Percentiles rank a stretch among this genome's conserved stretches.
These are phyloP conservation scores for Junonia oenone DNA, from an alignment of 2,888 invertebrate genomes.

Conservation along the genomic window DNA sequence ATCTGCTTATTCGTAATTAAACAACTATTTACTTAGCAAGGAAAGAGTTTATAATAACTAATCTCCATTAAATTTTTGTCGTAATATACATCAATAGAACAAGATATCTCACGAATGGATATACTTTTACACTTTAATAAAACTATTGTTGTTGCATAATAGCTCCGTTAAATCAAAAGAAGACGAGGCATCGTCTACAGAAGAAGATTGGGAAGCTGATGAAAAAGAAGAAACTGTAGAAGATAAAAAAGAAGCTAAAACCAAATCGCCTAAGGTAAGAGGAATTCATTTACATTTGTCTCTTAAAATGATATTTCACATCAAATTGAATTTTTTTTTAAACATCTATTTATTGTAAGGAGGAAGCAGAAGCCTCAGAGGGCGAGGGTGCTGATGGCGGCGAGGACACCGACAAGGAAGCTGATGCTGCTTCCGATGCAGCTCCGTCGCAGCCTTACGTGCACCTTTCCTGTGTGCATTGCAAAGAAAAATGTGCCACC, in stretches of 20 bases:
- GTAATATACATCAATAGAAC: not conserved
- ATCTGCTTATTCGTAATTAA: not conserved
- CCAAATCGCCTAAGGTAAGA: constrained; percentile 65
- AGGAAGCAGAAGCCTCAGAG: constrained; percentile 62
- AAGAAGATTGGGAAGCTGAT: constrained; percentile 73
- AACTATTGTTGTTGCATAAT: constrained; percentile 22
- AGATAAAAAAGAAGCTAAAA: constrained; percentile 61
- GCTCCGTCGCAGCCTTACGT: constrained; percentile 75
- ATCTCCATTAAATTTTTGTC: not conserved
- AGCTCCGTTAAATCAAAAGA: constrained; percentile 71
- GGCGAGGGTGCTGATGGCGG: constrained; percentile 69
- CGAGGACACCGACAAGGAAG: constrained; percentile 77
- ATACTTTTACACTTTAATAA: not conserved
- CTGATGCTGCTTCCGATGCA: constrained; percentile 69
- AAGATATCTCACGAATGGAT: not conserved
- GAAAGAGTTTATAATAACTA: not conserved
- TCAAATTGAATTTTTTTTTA: too few relatives aligned
- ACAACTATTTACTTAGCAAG: not conserved
- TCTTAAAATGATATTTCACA: too few relatives aligned
- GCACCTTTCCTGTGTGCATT: constrained; percentile 88
- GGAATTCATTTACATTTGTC: too few relatives aligned
- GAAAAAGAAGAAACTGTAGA: constrained; percentile 65
- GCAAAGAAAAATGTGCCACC: constrained; percentile 85
- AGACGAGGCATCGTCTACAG: constrained; percentile 66
- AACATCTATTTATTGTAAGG: too few relatives aligned